Percentiles rank a stretch among this genome's conserved stretches.
Evolutionary conservation across 2,113 vertebrate genomes (phyloP).

Genomic region (Blennius ocellaris): DNA sequence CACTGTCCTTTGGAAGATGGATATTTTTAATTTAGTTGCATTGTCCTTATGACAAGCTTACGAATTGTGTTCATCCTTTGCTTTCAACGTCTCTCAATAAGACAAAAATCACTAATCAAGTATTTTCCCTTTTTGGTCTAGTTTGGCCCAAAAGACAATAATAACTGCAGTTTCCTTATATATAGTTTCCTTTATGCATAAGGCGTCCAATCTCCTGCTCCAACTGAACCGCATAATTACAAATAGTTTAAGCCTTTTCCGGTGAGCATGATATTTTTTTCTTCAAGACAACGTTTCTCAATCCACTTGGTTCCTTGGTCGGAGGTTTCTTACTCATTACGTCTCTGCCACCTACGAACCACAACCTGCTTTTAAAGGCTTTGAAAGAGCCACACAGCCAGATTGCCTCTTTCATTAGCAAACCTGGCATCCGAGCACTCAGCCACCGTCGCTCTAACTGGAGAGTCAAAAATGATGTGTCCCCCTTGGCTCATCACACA

Average conservation of each 20-base stretch:
- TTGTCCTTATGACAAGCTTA: neutral
- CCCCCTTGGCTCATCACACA: slow-evolving; percentile 64
- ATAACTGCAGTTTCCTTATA: neutral
- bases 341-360: slow-evolving; percentile 12
- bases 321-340: slow-evolving; percentile 21
- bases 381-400: slow-evolving; percentile 38
- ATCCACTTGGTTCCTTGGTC: slow-evolving; percentile 8
- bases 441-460: slow-evolving; percentile 42
- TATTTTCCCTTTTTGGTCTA: neutral
- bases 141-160: neutral
- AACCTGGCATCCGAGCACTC: slow-evolving; percentile 50
- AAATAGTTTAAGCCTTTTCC: neutral
- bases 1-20: neutral
- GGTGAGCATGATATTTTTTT: slow-evolving; percentile 5
- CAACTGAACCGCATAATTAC: no score
- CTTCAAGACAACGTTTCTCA: slow-evolving; percentile 2
- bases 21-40: neutral
- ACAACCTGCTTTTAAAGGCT: slow-evolving; percentile 25
- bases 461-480: slow-evolving; percentile 59
- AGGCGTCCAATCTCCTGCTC: no score
- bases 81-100: neutral
- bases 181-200: no score
- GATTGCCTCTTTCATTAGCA: slow-evolving; percentile 57
- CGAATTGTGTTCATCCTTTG: neutral
- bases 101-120: neutral